Evolutionary conservation across 2,113 vertebrate genomes (phyloP), one percentile per base, ranked within the genome.

Genomic region (Leucoraja erinaceus): DNA sequence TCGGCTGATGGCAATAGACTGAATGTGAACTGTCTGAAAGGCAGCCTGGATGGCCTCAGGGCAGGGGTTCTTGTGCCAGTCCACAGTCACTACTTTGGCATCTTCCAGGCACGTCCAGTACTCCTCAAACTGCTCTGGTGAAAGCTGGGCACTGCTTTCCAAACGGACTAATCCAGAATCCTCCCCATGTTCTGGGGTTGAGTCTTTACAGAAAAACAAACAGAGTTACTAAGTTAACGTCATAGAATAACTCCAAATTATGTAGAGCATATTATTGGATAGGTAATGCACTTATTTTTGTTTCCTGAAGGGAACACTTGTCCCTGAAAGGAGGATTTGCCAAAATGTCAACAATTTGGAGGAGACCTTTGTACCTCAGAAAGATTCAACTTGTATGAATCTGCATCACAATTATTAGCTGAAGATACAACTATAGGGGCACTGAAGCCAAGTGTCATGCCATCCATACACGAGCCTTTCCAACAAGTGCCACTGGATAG

Each of bases 1-100:
- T 14, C 95, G 97, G 28, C 97, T 99, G 96, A 98, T 97, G 3
- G 99, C 99, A 61, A 99, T 95, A 1, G 97, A 96, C 94, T 98
- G 98, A 95, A 99, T 97, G 94, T 98, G 97, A 94, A 98, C 96
- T 1, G 98, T 96, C 11, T 96, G 97, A 93, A 99, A 96, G 10
- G 98, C 97, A 9, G 96, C 95, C 95, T 98, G 98, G 61, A 99
- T 94, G 79, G 95, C 95, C 25, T 98, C 97, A 0, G 97, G 96
- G 0, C 95, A 96, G 11, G 94, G 93, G 4, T 93, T 93, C 63
- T 95, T 95, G 8, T 94, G 72, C 95, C 97, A 97, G 6, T 94
- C 95, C 91, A 97, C 81, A 93, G 93, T 33, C 1, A 95, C 94
- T 83, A 94, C 94, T 93, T 95, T 95, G 93, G 95, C 94, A 16